Percentiles rank a stretch among this genome's conserved stretches.
These are phyloP conservation scores for Apolygus lucorum DNA, from an alignment of 1,140 invertebrate genomes.

Conservation along the genomic window DNA sequence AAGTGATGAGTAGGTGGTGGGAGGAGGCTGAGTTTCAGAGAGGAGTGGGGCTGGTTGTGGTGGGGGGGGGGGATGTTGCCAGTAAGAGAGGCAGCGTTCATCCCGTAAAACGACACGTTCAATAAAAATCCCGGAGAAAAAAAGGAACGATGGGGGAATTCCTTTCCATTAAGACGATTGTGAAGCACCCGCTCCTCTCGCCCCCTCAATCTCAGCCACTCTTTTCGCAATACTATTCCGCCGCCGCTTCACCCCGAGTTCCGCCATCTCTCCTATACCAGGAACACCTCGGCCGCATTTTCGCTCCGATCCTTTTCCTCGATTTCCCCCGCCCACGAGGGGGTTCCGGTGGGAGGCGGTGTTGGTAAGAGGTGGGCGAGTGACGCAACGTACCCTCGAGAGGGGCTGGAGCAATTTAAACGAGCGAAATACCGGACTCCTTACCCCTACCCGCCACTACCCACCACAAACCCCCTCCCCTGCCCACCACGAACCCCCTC, in stretches of 20 bases:
- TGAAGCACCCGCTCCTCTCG: neutral
- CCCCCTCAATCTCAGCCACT: no score
- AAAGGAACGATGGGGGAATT: slow-evolving; percentile 2
- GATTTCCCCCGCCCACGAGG: neutral
- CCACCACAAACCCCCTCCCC: no score
- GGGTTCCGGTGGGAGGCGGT: neutral
- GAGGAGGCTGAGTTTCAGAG: no score
- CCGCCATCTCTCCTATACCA: neutral
- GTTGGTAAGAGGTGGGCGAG: neutral
- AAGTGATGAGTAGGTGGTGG: no score
- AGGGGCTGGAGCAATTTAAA: neutral
- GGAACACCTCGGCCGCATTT: no score
- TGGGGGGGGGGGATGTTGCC: no score
- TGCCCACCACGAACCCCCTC: no score
- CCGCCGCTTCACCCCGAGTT: neutral
- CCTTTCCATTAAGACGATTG: slow-evolving; percentile 14
- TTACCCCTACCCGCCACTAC: no score
- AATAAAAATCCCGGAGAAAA: neutral
- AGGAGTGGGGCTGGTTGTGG: no score
- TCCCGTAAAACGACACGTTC: slow-evolving; percentile 13
- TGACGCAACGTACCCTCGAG: neutral
- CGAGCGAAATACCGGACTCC: neutral
- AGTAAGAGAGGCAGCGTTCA: slow-evolving; percentile 1
- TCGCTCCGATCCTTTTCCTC: no score
- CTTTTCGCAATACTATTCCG: no score